Percentiles rank a stretch among this genome's conserved stretches.
Evolutionary conservation across 2,888 invertebrate species (phyloP).

Genomic region (Heliconius sara): DNA sequence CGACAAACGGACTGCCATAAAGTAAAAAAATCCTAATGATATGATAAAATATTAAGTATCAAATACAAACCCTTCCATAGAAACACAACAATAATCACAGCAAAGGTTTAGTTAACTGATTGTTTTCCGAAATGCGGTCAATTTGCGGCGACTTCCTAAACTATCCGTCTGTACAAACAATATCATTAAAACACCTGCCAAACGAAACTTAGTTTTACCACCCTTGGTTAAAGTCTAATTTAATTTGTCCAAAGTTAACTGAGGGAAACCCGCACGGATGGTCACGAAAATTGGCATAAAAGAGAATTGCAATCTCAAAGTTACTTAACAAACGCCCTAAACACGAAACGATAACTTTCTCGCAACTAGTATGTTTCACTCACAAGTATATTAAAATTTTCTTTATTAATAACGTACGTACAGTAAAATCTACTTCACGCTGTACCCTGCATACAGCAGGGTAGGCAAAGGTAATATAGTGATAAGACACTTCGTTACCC

Average conservation of each 20-base stretch:
- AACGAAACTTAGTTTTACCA: conserved; percentile 36
- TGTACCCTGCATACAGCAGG: no score
- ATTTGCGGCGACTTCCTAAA: conserved; percentile 55
- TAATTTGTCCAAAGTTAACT: conserved; percentile 36
- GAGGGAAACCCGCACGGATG: conserved; percentile 32
- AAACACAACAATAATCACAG: conserved; percentile 22
- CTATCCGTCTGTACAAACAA: conserved; percentile 48
- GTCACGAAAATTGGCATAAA: conserved; percentile 38
- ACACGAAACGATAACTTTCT: conserved; percentile 24
- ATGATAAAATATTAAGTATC: background rate
- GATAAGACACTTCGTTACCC: no score
- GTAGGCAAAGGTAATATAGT: no score
- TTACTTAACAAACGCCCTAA: conserved; percentile 29
- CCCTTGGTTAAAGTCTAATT: conserved; percentile 42
- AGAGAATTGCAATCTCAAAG: conserved; percentile 37
- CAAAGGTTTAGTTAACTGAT: conserved; percentile 61
- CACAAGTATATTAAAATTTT: background rate
- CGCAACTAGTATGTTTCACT: conserved; percentile 1
- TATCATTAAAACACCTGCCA: conserved; percentile 40
- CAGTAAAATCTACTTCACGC: no score
- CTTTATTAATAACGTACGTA: no score
- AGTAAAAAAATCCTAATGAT: background rate
- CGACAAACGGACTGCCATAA: background rate
- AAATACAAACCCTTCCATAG: background rate
- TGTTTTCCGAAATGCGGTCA: conserved; percentile 68